Base-by-base conservation (phyloP, 35 echinoderm and acorn worm species). In the Anneissia japonica region DNA sequence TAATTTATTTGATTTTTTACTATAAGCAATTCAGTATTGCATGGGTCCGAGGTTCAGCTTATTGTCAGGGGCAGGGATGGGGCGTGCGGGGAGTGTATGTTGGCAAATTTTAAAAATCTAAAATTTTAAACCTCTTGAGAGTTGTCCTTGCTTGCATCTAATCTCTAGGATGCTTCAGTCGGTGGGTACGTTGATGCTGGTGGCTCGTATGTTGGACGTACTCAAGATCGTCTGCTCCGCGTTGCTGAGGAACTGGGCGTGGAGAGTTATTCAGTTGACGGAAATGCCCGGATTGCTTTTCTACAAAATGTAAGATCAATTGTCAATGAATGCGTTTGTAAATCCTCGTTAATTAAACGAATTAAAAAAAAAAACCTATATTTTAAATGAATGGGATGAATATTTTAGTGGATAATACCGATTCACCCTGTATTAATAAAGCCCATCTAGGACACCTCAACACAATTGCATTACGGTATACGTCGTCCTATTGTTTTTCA, bases 171-270 rank as follows among this genome's bases (percentile, higher is more conserved):
- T 64, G 1, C 51, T 6, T 6, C 5, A 6, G 5, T 6, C 1
- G 51, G 51, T 64, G 51, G 51, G 17, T 89, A 93, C 84, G 86
- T 88, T n/a, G 91, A 93, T 55, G 19, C 89, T 9, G 91, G 91
- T 32, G 91, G 86, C 26, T 84, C 91, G 0, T 93, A 93, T 43
- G 91, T 93, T 0, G 91, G 91, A 30, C 86, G 81, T 5, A 93
- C 91, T 0, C 91, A 93, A 40, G 83, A 93, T 51, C 40, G 91
- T 31, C 73, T 93, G 17, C 76, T 93, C 26, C 41, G 91, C 5
- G 30, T 93, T 0, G 86, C 91, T 13, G 85, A 89, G 19, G 86
- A 93, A 34, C 74, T 93, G 0, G 86, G 86, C 5, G 72, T 93
- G 31, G 72, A 89, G 31, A 88, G 88, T 56, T 93, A 93, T 82